Percentiles rank a stretch among this genome's conserved stretches.
phyloP scores from a whole-genome alignment of 2,888 invertebrate species.

The Deilephila porcellus region DNA sequence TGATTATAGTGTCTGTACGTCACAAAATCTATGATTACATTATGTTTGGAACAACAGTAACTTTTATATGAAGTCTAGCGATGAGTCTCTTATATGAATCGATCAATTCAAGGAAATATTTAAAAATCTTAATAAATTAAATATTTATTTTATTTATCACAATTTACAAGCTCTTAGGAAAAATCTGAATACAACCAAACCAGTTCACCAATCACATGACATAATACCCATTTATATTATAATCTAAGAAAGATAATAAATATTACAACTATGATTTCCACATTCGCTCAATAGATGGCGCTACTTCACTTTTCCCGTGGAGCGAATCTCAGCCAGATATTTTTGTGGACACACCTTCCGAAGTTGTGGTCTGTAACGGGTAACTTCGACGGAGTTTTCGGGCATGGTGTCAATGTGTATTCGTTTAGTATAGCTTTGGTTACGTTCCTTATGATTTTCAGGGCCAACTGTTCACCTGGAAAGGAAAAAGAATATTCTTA shows the following conservation, averaged over 20 bases:
- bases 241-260: background rate
- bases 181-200: background rate
- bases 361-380: constrained; percentile 66
- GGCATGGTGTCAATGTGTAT: constrained; percentile 59
- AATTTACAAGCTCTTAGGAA: background rate
- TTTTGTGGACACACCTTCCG: constrained; percentile 59
- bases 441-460: constrained; percentile 61
- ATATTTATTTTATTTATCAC: background rate
- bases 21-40: too few species aligned
- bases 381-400: constrained; percentile 58
- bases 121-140: background rate
- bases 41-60: too few species aligned
- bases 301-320: constrained; percentile 31
- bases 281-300: background rate
- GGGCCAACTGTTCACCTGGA: constrained; percentile 71
- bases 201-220: background rate
- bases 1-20: too few species aligned
- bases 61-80: too few species aligned
- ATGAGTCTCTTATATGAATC: too few species aligned
- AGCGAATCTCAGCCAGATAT: constrained; percentile 69
- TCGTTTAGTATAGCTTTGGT: constrained; percentile 56
- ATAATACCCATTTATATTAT: background rate
- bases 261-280: background rate
- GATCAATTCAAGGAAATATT: background rate
- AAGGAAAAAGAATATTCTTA: constrained; percentile 36